Conservation (phyloP, 2,797 vertebrate genomes). For the Syngnathus rostellatus region DNA sequence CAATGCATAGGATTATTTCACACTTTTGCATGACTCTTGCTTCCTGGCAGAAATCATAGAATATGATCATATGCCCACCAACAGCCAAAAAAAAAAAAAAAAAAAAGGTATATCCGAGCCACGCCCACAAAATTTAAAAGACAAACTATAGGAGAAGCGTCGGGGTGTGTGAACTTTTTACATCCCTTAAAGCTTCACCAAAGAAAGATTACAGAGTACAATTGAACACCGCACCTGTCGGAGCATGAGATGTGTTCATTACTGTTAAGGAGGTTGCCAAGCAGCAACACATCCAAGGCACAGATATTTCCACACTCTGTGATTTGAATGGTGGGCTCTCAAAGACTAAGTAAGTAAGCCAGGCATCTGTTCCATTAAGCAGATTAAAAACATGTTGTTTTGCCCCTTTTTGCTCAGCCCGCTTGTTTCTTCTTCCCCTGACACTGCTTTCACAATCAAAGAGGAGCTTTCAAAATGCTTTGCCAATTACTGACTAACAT, state of each 20-base stretch:
- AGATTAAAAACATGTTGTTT: constrained; percentile 29
- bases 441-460: constrained; percentile 3
- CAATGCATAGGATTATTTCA: too few relatives aligned
- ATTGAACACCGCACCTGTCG: constrained; percentile 5
- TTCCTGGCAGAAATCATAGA: too few relatives aligned
- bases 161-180: not conserved
- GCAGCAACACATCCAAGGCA: constrained; percentile 7
- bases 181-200: not conserved
- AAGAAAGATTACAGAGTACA: not conserved
- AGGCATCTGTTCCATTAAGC: constrained; percentile 34
- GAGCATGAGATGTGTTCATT: constrained; percentile 3
- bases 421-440: constrained; percentile 8
- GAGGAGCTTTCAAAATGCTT: constrained; percentile 14
- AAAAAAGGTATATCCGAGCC: too few relatives aligned
- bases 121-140: too few relatives aligned
- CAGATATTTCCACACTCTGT: constrained; percentile 4
- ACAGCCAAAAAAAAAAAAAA: too few relatives aligned
- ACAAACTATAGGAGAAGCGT: too few relatives aligned
- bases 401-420: constrained; percentile 13
- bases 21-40: too few relatives aligned
- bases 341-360: constrained; percentile 11
- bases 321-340: constrained; percentile 9
- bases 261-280: constrained; percentile 8
- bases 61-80: too few relatives aligned
- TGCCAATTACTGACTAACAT: constrained; percentile 15